phyloP scores from a whole-genome alignment of 2,113 vertebrate genomes.

The Motacilla alba region DNA sequence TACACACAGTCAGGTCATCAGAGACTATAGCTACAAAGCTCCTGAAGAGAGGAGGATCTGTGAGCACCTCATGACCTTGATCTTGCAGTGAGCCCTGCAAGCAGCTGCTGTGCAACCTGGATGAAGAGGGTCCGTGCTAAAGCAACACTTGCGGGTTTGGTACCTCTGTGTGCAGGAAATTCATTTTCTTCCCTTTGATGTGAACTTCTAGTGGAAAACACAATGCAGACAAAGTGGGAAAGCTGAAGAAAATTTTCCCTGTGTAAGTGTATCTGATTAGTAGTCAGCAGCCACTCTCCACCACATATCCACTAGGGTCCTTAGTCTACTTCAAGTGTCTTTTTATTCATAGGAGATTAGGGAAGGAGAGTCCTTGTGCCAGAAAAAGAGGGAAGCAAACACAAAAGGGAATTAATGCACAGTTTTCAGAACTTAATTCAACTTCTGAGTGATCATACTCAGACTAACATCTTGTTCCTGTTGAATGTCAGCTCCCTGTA shows the following conservation, averaged over 20 bases:
- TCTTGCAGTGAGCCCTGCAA: background rate
- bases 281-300: background rate
- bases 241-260: background rate
- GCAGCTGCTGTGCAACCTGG: fast-evolving
- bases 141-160: background rate
- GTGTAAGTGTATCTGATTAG: background rate
- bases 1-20: background rate
- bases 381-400: background rate
- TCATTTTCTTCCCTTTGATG: background rate
- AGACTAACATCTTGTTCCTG: background rate
- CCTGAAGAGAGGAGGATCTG: background rate
- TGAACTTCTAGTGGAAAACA: background rate
- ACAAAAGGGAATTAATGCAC: background rate
- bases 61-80: fast-evolving
- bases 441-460: background rate
- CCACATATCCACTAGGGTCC: background rate
- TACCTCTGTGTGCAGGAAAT: background rate
- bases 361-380: background rate
- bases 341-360: background rate
- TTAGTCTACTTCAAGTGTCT: background rate
- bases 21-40: background rate
- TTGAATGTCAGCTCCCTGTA: background rate
- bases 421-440: background rate
- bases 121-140: fast-evolving
- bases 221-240: background rate